These are phyloP conservation scores for Crossaster papposus DNA, from an alignment of 53 echinoderm and acorn worm genomes.

Conservation along the genomic window DNA sequence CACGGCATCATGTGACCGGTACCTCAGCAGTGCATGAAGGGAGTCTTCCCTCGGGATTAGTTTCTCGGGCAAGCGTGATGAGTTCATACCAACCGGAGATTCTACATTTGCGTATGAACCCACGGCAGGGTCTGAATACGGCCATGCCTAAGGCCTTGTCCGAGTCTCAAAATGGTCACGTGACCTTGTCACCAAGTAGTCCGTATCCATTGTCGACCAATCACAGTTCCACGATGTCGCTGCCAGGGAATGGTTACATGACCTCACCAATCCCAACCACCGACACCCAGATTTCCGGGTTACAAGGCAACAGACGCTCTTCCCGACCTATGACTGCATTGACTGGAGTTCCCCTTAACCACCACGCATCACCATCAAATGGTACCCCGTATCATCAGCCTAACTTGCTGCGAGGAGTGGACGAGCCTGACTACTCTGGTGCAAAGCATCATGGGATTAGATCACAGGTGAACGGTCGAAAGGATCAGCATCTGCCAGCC, in stretches of 20 bases:
- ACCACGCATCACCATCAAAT: background rate
- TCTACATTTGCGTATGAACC: background rate
- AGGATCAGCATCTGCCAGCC: background rate
- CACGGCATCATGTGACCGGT: conserved; percentile 1
- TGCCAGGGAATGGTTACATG: background rate
- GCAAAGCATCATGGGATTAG: background rate
- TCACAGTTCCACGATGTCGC: background rate
- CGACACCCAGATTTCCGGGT: background rate
- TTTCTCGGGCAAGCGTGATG: background rate
- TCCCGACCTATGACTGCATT: background rate
- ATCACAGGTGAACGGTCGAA: background rate
- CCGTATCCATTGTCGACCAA: background rate
- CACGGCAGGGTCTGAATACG: conserved; percentile 1
- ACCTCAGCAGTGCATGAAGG: conserved; percentile 12
- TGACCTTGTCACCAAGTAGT: conserved; percentile 1
- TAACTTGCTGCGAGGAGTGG: conserved; percentile 25
- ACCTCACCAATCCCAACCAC: background rate
- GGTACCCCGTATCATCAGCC: conserved; percentile 3
- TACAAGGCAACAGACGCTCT: background rate
- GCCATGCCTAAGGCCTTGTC: background rate
- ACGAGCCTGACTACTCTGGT: conserved; percentile 26
- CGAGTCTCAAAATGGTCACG: conserved; percentile 5
- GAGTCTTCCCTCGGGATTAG: background rate
- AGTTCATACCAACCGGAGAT: background rate
- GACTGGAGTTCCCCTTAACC: background rate